Base-by-base conservation (phyloP, 1,140 invertebrate species). In the Homalodisca vitripennis region DNA sequence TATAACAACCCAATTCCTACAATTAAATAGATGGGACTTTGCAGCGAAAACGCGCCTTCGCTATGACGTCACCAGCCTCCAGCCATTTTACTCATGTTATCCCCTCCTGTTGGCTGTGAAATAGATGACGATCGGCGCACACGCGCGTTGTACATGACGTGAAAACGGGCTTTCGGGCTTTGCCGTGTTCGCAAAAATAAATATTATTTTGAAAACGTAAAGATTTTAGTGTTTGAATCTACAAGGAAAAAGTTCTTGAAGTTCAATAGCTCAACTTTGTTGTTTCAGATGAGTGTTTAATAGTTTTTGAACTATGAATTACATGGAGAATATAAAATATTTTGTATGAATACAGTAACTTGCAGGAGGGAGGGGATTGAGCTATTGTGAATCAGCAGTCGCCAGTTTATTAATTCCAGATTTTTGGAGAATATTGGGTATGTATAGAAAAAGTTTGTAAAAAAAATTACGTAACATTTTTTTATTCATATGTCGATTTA, bases 291-390 rank as follows among this genome's bases (percentile, higher is more conserved):
- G n/a, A n/a, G n/a, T n/a, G n/a, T n/a, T n/a, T n/a, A n/a, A n/a
- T n/a, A n/a, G n/a, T n/a, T n/a, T n/a, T 51, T 51, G 3, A 3
- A 20, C n/a, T 3, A 20, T 51, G 3, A 51, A 20, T 12, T 20
- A 51, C 6, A 3, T 51, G 3, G 48, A 51, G n/a, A 20, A 51
- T 20, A 3, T 22, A n/a, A 66, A 46, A 66, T 47, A 66, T 66
- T 47, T 66, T 66, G 27, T 31, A 12, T 47, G 63, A 47, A 10
- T 34, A 46, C 32, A 66, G 32, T 31, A 24, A 41, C 63, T 47
- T 46, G 63, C 41, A 22, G 63, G 10, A 66, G 63, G 63, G 63
- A 63, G 63, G 63, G 63, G 63, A 66, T 66, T 20, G 32, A 66
- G 41, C 32, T 63, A 66, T 66, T 66, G 63, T 66, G 63, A 46